phyloP scores from a whole-genome alignment of 2,888 invertebrate species.

The Rotaria socialis region DNA sequence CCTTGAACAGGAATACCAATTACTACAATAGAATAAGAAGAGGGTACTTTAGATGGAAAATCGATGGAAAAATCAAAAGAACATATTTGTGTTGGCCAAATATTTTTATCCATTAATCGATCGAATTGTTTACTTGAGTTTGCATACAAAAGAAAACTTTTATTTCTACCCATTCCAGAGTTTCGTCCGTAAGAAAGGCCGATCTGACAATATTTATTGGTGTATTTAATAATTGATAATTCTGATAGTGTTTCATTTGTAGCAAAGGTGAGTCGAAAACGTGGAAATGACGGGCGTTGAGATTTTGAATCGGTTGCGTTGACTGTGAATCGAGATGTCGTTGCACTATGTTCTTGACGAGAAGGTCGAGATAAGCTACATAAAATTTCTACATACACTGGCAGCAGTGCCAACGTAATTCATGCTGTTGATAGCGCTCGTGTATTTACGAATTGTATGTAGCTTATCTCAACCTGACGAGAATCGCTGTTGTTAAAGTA shows the following conservation, averaged over 20 bases:
- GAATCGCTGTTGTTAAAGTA: too few relatives aligned
- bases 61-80: not conserved
- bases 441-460: too few relatives aligned
- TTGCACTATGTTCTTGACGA: too few relatives aligned
- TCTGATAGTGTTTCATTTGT: not conserved
- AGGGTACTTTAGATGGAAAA: not conserved
- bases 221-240: not conserved
- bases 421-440: too few relatives aligned
- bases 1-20: not conserved
- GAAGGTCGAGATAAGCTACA: too few relatives aligned
- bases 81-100: not conserved
- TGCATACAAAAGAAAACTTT: not conserved
- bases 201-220: not conserved
- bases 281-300: not conserved
- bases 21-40: not conserved
- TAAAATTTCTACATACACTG: too few relatives aligned
- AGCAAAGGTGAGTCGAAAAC: not conserved
- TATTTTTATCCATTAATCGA: not conserved
- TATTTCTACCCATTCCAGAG: not conserved
- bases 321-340: too few relatives aligned
- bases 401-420: too few relatives aligned
- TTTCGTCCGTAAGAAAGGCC: not conserved
- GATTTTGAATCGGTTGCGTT: too few relatives aligned
- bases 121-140: not conserved
- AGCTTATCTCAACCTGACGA: too few relatives aligned